Evolutionary conservation across 2,888 invertebrate species (phyloP).

Genomic region (Mycalesis mineus): DNA sequence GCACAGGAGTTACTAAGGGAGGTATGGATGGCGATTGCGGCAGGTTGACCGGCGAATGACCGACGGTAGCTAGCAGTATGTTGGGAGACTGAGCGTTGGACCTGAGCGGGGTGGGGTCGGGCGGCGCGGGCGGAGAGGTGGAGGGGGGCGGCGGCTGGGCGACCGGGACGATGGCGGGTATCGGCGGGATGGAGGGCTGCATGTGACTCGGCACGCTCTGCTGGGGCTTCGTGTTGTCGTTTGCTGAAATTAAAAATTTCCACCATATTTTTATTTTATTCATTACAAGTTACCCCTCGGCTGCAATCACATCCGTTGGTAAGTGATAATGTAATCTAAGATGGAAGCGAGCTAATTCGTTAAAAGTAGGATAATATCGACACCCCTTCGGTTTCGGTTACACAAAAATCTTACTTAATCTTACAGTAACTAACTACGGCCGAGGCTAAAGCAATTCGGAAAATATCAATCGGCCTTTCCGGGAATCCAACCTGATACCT

Average conservation of each 20-base stretch:
- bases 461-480: no score
- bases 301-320: no score
- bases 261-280: no score
- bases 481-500: no score
- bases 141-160: conserved; percentile 48
- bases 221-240: conserved; percentile 50
- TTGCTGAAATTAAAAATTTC: conserved; percentile 50
- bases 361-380: no score
- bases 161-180: conserved; percentile 56
- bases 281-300: no score
- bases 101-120: conserved; percentile 30
- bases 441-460: no score
- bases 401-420: no score
- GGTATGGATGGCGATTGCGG: conserved; percentile 44
- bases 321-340: no score
- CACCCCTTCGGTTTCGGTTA: no score
- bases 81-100: conserved; percentile 36
- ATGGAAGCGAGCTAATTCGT: no score
- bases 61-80: conserved; percentile 29
- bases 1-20: conserved; percentile 46
- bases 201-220: conserved; percentile 45
- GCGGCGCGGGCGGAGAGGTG: conserved; percentile 19
- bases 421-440: no score
- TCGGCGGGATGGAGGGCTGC: conserved; percentile 47
- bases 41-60: conserved; percentile 47